These are phyloP conservation scores for Zosterops borbonicus DNA, from an alignment of 2,113 vertebrate species.

Conservation along the genomic window DNA sequence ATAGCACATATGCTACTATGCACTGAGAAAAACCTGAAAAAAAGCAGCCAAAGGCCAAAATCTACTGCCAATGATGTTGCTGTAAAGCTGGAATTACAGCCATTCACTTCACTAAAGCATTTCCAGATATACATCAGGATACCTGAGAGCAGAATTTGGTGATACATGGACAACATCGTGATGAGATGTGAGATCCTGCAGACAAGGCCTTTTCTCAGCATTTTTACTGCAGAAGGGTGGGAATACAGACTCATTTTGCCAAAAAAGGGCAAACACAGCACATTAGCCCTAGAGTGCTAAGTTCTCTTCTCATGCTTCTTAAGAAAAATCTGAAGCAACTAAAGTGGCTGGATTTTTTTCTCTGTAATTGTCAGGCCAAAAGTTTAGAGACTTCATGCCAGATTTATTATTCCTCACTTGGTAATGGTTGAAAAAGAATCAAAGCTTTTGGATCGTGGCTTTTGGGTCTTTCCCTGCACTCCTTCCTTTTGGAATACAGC, in stretches of 20 bases:
- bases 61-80: background rate
- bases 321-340: background rate
- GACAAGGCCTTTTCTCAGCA: background rate
- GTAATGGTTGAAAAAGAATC: background rate
- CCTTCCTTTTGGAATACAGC: background rate
- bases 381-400: background rate
- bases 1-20: background rate
- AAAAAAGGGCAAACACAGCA: background rate
- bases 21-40: background rate
- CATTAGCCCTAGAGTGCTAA: background rate
- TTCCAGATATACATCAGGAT: background rate
- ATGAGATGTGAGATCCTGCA: background rate
- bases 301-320: background rate
- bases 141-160: background rate
- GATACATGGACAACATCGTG: background rate
- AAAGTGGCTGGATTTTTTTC: background rate
- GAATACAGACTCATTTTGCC: background rate
- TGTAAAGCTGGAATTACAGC: background rate
- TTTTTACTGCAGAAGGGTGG: background rate
- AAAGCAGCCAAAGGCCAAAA: conserved; percentile 6
- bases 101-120: background rate
- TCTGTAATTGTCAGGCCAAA: background rate
- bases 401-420: background rate
- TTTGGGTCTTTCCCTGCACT: background rate
- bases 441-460: background rate